Evolutionary conservation across 2,888 invertebrate species (phyloP).

Genomic region (Lamproptera curius): DNA sequence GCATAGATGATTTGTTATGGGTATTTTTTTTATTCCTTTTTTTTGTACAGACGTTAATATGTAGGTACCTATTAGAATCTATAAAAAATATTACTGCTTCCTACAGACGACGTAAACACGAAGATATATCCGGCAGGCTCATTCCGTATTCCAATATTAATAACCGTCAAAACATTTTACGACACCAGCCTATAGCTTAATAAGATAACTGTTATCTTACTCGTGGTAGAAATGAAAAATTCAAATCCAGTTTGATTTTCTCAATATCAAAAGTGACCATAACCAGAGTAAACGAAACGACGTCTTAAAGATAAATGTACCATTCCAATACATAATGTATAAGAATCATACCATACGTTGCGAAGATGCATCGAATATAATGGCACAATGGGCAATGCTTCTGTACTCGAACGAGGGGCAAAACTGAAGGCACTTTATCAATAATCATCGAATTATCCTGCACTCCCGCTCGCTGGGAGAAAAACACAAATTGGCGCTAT

Average conservation of each 20-base stretch:
- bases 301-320: too few relatives aligned
- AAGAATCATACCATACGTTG: too few relatives aligned
- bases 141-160: too few relatives aligned
- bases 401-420: conserved; percentile 31
- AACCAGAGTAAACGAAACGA: too few relatives aligned
- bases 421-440: conserved; percentile 43
- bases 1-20: too few relatives aligned
- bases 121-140: too few relatives aligned
- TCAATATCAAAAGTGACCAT: too few relatives aligned
- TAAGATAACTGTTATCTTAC: neutral
- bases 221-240: neutral
- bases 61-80: too few relatives aligned
- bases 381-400: conserved; percentile 8
- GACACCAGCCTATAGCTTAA: neutral
- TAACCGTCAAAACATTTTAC: neutral
- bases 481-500: conserved; percentile 12
- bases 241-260: neutral
- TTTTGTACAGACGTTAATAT: too few relatives aligned
- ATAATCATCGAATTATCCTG: conserved; percentile 50
- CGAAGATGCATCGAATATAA: conserved; percentile 13
- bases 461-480: conserved; percentile 34
- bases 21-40: too few relatives aligned
- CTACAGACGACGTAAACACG: too few relatives aligned
- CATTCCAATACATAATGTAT: neutral
- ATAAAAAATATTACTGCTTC: too few relatives aligned